These are phyloP conservation scores for Drosophila sordidula DNA, from an alignment of 2,888 invertebrate genomes.

Conservation along the genomic window DNA sequence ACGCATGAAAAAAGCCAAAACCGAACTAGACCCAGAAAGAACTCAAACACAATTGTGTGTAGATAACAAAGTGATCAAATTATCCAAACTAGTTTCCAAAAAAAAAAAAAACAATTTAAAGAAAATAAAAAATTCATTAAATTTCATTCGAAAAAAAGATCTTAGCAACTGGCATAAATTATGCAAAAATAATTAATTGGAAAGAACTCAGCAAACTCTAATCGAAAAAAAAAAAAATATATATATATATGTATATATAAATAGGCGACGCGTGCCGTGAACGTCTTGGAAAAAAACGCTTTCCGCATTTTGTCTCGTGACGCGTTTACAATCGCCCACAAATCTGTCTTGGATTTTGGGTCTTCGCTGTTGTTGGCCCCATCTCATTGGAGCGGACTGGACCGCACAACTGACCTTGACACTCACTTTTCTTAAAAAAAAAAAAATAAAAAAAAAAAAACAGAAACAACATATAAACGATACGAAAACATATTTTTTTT, in stretches of 20 bases:
- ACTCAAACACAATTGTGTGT: conserved; percentile 46
- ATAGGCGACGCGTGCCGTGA: conserved; percentile 62
- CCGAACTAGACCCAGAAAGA: conserved; percentile 45
- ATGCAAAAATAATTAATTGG: conserved; percentile 47
- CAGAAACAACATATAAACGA: conserved; percentile 36
- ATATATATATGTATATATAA: conserved; percentile 2
- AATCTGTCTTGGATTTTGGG: conserved; percentile 17
- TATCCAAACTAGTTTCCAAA: conserved; percentile 58
- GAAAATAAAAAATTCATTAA: conserved; percentile 28
- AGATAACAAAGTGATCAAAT: conserved; percentile 52
- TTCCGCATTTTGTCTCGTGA: conserved; percentile 69
- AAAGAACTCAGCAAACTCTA: conserved; percentile 44
- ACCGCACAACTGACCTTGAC: conserved; percentile 82
- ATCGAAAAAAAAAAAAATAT: conserved; percentile 18
- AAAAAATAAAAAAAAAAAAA: conserved; percentile 41
- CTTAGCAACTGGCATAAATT: conserved; percentile 56
- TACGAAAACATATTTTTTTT: conserved; percentile 37
- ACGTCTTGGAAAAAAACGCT: conserved; percentile 25
- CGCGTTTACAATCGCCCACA: conserved; percentile 54
- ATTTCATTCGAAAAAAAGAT: conserved; percentile 21
- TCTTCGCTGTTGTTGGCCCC: conserved; percentile 19
- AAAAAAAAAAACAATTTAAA: conserved; percentile 15
- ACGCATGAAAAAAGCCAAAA: conserved; percentile 36
- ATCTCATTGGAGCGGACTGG: conserved; percentile 36
- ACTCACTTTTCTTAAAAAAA: conserved; percentile 81